phyloP scores from a whole-genome alignment of 2,797 vertebrate genomes.

The Monodelphis domestica region DNA sequence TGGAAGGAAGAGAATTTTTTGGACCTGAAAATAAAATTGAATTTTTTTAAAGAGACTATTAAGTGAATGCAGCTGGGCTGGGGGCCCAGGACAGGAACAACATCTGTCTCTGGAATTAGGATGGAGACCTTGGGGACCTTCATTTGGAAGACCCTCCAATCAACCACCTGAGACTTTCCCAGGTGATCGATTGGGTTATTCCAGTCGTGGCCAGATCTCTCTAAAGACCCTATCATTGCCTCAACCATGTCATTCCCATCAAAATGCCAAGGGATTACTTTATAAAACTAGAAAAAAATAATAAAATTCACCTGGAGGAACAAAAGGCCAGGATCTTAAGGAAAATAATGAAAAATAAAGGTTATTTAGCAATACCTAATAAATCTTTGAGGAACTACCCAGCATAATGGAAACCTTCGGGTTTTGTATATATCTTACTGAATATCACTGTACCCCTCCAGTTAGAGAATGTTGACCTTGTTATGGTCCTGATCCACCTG shows the following conservation, averaged over 20 bases:
- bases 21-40: background rate
- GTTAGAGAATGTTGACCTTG: background rate
- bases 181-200: background rate
- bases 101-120: background rate
- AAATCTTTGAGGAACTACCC: background rate
- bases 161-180: background rate
- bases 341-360: background rate
- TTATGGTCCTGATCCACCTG: background rate
- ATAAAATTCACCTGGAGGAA: background rate
- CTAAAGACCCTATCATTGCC: background rate
- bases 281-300: background rate
- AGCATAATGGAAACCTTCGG: background rate
- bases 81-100: background rate
- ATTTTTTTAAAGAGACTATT: background rate
- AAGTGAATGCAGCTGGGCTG: background rate
- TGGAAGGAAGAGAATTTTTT: background rate
- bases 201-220: background rate
- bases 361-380: background rate
- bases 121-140: background rate
- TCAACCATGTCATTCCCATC: background rate
- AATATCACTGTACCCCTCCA: background rate
- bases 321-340: background rate
- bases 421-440: background rate
- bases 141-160: background rate
- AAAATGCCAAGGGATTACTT: background rate